phyloP scores from a whole-genome alignment of 2,888 invertebrate species.

The Ditula angustiorana region DNA sequence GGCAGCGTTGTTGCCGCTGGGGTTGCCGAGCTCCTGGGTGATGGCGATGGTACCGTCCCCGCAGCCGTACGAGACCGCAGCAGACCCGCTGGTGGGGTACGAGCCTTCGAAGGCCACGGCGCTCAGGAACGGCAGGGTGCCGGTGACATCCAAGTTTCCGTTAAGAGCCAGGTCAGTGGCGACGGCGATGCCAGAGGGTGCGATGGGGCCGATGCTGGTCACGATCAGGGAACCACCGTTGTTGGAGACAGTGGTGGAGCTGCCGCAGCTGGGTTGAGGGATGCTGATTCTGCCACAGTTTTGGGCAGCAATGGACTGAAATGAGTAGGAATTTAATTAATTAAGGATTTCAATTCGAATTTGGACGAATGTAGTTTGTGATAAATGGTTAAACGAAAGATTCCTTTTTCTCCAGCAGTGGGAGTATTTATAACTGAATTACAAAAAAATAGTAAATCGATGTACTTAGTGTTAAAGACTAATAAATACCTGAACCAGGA shows the following conservation, averaged over 20 bases:
- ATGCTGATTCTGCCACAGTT: not conserved
- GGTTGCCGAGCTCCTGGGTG: conserved; percentile 28
- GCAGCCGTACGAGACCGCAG: conserved; percentile 50
- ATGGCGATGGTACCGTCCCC: conserved; percentile 43
- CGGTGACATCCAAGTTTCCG: conserved; percentile 64
- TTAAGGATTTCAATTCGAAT: too few relatives aligned
- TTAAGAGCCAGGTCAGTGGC: conserved; percentile 56
- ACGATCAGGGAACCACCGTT: conserved; percentile 56
- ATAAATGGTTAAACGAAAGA: too few relatives aligned
- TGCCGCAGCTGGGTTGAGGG: conserved; percentile 17
- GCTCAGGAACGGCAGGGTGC: conserved; percentile 59
- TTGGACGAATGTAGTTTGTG: too few relatives aligned
- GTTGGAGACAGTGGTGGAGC: conserved; percentile 46
- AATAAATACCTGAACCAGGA: conserved; percentile 26
- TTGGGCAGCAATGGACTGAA: conserved; percentile 10
- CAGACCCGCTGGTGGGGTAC: conserved; percentile 53
- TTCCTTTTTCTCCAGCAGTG: too few relatives aligned
- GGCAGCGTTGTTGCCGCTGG: conserved; percentile 10
- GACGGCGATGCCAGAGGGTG: conserved; percentile 59
- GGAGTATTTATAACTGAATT: too few relatives aligned
- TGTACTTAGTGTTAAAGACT: too few relatives aligned
- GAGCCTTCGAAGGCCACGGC: conserved; percentile 55
- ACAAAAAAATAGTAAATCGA: too few relatives aligned
- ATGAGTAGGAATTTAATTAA: too few relatives aligned
- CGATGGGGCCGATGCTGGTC: conserved; percentile 55